phyloP scores from a whole-genome alignment of 2,113 vertebrate species.

The Lanius ludovicianus region DNA sequence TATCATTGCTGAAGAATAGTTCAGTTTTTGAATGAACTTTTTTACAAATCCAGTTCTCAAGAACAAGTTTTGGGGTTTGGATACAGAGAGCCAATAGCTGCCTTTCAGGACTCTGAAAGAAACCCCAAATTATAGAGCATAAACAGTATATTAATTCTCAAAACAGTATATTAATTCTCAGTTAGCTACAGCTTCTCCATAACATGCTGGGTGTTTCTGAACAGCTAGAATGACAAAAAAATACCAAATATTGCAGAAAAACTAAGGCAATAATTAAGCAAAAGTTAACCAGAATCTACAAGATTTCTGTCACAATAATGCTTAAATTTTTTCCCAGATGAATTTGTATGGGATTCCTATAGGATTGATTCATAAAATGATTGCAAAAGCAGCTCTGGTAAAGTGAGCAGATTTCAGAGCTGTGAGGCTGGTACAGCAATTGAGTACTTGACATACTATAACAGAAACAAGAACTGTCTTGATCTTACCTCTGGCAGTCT shows the following conservation, averaged over 20 bases:
- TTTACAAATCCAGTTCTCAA: not conserved
- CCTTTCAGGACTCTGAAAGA: not conserved
- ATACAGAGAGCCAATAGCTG: not conserved
- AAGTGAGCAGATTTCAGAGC: not conserved
- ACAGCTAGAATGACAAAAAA: not conserved
- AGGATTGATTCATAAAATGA: not conserved
- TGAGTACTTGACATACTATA: not conserved
- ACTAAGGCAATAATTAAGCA: not conserved
- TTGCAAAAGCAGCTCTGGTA: not conserved
- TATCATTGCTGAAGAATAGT: not conserved
- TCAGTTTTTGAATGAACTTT: not conserved
- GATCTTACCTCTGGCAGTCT: slow-evolving; percentile 87
- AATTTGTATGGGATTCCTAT: not conserved
- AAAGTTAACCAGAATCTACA: not conserved
- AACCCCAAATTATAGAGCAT: not conserved
- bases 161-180: not conserved
- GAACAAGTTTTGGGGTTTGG: not conserved
- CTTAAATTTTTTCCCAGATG: not conserved
- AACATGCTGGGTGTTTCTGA: fast-evolving
- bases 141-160: not conserved
- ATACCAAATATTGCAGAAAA: not conserved
- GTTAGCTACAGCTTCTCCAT: not conserved
- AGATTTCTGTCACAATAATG: not conserved
- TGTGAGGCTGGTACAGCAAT: not conserved
- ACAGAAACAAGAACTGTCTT: not conserved